Evolutionary conservation across 2,113 vertebrate species (phyloP), one percentile per base, ranked within the genome.

Genomic region (Protomyctophum bolini): DNA sequence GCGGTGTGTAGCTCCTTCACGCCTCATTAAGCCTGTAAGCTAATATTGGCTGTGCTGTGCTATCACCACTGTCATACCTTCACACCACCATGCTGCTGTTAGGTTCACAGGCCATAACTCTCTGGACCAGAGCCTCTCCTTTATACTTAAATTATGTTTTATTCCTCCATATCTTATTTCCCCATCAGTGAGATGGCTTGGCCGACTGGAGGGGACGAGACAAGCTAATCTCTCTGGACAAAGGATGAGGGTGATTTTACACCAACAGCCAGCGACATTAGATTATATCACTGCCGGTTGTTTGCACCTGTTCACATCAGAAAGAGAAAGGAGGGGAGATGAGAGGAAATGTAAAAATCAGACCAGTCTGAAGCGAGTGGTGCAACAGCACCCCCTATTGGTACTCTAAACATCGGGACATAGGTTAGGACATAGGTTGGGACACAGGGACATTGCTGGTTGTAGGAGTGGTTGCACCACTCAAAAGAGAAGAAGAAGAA

Each of bases 21-120:
- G 76, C 77, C 57, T 86, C 76, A 88, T 87, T 82, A 83, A 51
- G 15, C 57, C 63, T n/a, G 62, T 79, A 78, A 83, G 72, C 69
- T 72, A 71, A 68, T 75, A 70, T 80, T 68, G 82, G 66, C 58
- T 69, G 64, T 50, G 47, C 6, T 70, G 59, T 70, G 62, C 80
- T 72, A 59, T 70, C 74, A 72, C 80, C 66, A 56, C 60, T 2
- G 49, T 63, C 47, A 12, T 55, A 56, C 50, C 72, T 64, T 73
- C 63, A 41, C 66, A 57, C 62, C 46, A 28, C 61, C 45, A 8
- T 15, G 0, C 64, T 70, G 66, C 76, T 60, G 66, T 79, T 63
- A 55, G 7, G 28, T 46, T 66, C 41, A 70, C 62, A 71, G 10
- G 46, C 9, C 59, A 62, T 73, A 11, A 15, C 57, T 76, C 33